Evolutionary conservation across 2,888 invertebrate species (phyloP).

Genomic region (Drosophila atroscutellata): DNA sequence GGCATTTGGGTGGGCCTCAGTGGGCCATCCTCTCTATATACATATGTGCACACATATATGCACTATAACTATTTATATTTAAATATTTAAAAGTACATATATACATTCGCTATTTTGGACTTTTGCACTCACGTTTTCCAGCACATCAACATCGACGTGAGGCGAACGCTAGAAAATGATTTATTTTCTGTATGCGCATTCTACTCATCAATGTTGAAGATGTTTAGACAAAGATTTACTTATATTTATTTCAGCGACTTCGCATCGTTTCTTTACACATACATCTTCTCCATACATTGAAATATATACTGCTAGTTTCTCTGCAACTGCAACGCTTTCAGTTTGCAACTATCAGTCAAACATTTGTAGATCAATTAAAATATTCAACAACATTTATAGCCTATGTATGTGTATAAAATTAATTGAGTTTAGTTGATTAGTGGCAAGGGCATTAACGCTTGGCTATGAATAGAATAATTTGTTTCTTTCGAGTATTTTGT

Average conservation of each 20-base stretch:
- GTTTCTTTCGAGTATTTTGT: not conserved
- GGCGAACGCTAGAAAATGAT: constrained; percentile 1
- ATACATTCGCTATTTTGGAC: constrained; percentile 22
- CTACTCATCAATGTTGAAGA: not conserved
- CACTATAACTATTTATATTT: not conserved
- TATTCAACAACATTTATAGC: not conserved
- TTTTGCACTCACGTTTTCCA: constrained; percentile 23
- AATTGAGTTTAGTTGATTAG: not conserved
- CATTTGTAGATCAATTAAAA: not conserved
- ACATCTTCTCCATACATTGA: not conserved
- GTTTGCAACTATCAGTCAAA: constrained; percentile 1
- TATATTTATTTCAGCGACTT: not conserved
- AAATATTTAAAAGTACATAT: constrained; percentile 18
- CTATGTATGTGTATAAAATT: not conserved
- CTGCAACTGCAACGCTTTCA: not conserved
- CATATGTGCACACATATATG: not conserved
- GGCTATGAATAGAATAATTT: constrained; percentile 20
- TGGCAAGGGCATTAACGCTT: constrained; percentile 24
- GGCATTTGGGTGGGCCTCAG: constrained; percentile 52
- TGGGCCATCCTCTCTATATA: constrained; percentile 7
- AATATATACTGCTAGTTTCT: not conserved
- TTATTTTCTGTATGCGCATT: not conserved
- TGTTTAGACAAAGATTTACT: not conserved
- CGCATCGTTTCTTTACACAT: not conserved
- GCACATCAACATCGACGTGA: constrained; percentile 1